A percentile compares a stretch with the other conserved stretches of the same genome.
Conservation (phyloP, 1,140 invertebrate genomes). For the Brachionus paranguensis region DNA sequence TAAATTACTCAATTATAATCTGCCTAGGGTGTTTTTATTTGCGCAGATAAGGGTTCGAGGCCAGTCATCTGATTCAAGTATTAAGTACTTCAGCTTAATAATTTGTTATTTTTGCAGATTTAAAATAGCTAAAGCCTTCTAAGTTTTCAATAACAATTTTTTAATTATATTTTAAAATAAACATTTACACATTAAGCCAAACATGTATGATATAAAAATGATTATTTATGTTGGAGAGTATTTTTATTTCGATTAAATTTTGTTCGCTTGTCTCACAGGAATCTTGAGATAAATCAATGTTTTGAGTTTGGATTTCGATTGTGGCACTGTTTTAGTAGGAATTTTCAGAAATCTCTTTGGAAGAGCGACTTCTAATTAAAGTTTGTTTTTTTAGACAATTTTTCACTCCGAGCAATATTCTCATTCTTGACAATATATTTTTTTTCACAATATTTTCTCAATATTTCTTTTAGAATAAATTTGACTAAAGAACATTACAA, state of each 20-base stretch:
- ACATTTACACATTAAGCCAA: slow-evolving; percentile 20
- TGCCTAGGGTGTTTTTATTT: neutral
- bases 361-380: neutral
- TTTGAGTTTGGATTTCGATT: neutral
- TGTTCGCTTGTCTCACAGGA: neutral
- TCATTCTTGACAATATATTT: neutral
- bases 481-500: neutral
- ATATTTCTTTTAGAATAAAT: neutral
- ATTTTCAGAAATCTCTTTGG: neutral
- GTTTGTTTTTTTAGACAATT: neutral
- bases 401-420: neutral
- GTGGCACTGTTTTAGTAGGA: neutral
- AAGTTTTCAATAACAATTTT: slow-evolving; percentile 29
- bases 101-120: slow-evolving; percentile 35
- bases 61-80: neutral
- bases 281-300: neutral
- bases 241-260: neutral
- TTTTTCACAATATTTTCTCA: neutral
- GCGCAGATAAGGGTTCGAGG: slow-evolving; percentile 4
- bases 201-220: neutral
- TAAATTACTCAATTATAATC: slow-evolving; percentile 8
- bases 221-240: neutral
- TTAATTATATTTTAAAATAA: slow-evolving; percentile 4
- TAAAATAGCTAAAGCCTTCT: neutral
- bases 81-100: neutral